Evolutionary conservation across 2,888 invertebrate species (phyloP).

Genomic region (Amphipyra berbera): DNA sequence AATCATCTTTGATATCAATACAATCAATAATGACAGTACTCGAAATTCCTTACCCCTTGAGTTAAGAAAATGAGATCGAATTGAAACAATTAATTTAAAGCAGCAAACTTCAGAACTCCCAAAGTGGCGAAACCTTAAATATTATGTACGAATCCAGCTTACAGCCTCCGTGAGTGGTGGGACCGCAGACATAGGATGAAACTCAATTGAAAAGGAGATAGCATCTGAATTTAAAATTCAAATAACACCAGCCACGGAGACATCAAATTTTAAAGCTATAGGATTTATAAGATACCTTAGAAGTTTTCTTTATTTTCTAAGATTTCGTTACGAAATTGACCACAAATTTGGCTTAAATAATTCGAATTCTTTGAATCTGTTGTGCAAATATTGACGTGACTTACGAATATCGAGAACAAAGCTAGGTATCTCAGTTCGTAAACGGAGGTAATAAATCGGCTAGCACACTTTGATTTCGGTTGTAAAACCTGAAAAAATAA

Average conservation of each 20-base stretch:
- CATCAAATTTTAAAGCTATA: slow-evolving; percentile 40
- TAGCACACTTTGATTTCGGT: slow-evolving; percentile 8
- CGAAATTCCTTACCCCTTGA: no score
- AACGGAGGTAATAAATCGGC: slow-evolving; percentile 8
- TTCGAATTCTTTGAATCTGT: slow-evolving; percentile 24
- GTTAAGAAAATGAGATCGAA: no score
- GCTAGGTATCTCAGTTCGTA: slow-evolving; percentile 10
- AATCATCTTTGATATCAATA: no score
- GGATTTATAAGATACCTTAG: not conserved
- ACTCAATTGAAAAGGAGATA: slow-evolving; percentile 62
- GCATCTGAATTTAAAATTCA: slow-evolving; percentile 73
- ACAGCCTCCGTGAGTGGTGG: slow-evolving; percentile 16
- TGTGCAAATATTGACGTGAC: slow-evolving; percentile 33
- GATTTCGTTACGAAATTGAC: slow-evolving; percentile 33
- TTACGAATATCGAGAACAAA: slow-evolving; percentile 1
- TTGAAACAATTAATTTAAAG: no score
- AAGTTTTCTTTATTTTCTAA: slow-evolving; percentile 20
- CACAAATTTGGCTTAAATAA: slow-evolving; percentile 24
- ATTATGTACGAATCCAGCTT: slow-evolving; percentile 10
- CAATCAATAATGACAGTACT: no score
- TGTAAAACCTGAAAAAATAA: slow-evolving; percentile 2
- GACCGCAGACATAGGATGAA: slow-evolving; percentile 43
- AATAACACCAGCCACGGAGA: slow-evolving; percentile 58
- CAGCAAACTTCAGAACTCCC: no score
- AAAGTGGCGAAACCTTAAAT: no score